A percentile compares a stretch with the other conserved stretches of the same genome.
These are phyloP conservation scores for Mimachlamys varia DNA, from an alignment of 2,888 invertebrate genomes.

Conservation along the genomic window DNA sequence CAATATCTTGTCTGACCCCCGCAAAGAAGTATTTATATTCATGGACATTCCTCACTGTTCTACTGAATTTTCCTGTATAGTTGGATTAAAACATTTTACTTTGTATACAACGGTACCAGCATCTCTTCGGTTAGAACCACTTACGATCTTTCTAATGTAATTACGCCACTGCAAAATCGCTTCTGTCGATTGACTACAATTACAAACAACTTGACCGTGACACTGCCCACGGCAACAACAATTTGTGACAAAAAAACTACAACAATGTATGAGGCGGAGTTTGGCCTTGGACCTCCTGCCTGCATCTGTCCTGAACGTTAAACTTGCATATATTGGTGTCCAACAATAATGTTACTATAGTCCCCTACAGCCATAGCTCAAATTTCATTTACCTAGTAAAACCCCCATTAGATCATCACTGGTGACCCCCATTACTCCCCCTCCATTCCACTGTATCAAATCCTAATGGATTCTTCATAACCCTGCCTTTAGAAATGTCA, in stretches of 20 bases:
- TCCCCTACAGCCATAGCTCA: constrained; percentile 15
- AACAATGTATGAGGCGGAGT: background rate
- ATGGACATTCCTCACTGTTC: background rate
- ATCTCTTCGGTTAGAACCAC: background rate
- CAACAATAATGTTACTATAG: background rate
- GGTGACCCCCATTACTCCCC: constrained; percentile 1
- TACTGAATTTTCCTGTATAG: background rate
- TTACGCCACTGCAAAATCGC: background rate
- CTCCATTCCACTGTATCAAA: background rate
- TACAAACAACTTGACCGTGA: constrained; percentile 9
- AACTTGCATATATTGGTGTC: background rate
- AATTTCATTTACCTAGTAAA: constrained; percentile 31
- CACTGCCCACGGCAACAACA: constrained; percentile 7
- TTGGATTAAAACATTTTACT: background rate
- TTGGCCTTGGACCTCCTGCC: background rate
- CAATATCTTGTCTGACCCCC: background rate
- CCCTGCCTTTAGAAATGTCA: background rate
- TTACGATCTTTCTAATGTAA: background rate
- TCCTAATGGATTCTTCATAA: constrained; percentile 13
- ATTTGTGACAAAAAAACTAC: background rate
- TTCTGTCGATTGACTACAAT: background rate
- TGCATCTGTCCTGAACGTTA: background rate
- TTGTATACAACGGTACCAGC: background rate
- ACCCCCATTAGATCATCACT: background rate
- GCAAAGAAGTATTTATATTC: background rate